These are phyloP conservation scores for Abramis brama DNA, from an alignment of 2,113 vertebrate species.

Conservation along the genomic window DNA sequence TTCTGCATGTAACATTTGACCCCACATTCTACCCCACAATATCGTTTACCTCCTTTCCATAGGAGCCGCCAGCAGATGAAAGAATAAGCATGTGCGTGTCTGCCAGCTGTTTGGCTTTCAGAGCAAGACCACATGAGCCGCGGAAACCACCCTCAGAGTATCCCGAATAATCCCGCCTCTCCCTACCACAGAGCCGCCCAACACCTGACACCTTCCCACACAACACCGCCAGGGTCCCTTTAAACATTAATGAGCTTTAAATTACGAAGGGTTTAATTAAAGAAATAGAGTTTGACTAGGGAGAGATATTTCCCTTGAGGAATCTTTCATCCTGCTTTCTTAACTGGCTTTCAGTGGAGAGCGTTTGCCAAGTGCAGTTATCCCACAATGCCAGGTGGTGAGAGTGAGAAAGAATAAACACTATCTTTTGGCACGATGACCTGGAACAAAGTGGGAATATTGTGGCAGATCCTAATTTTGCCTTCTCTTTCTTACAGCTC, in stretches of 20 bases:
- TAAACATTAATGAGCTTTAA: slow-evolving; percentile 69
- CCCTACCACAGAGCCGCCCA: slow-evolving; percentile 52
- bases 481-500: neutral
- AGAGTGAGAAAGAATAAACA: slow-evolving; percentile 25
- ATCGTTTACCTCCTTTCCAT: slow-evolving; percentile 6
- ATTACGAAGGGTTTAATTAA: slow-evolving; percentile 62
- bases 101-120: slow-evolving; percentile 50
- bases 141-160: slow-evolving; percentile 36
- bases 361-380: slow-evolving; percentile 9
- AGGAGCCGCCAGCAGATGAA: slow-evolving; percentile 24
- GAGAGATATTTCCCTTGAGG: slow-evolving; percentile 14
- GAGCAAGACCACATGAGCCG: slow-evolving; percentile 31
- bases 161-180: slow-evolving; percentile 22
- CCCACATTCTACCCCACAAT: slow-evolving; percentile 11
- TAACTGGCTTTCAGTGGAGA: neutral
- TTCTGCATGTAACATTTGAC: neutral
- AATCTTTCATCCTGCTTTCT: slow-evolving; percentile 6
- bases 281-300: slow-evolving; percentile 50
- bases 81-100: slow-evolving; percentile 23
- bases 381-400: slow-evolving; percentile 33
- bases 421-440: slow-evolving; percentile 35
- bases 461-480: neutral
- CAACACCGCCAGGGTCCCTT: slow-evolving; percentile 57
- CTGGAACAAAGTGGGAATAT: slow-evolving; percentile 4
- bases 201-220: slow-evolving; percentile 47